Evolutionary conservation across 2,888 invertebrate species (phyloP).

Genomic region (Oegoconia quadripuncta): DNA sequence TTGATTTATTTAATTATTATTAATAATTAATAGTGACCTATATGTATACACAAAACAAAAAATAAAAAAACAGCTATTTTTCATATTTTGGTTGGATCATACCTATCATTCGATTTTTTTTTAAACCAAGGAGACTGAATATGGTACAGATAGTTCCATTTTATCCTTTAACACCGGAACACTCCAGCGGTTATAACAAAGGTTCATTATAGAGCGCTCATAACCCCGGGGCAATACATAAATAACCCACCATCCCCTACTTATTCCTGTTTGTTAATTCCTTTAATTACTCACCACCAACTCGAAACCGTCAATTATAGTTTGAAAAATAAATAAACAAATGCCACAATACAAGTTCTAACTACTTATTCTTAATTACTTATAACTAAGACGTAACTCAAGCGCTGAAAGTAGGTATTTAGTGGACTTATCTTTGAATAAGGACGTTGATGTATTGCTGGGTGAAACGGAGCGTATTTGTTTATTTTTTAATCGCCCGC

Average conservation of each 20-base stretch:
- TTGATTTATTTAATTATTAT: no score
- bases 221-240: conserved; percentile 39
- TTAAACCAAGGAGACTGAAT: no score
- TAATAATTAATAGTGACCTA: no score
- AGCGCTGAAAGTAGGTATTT: conserved; percentile 66
- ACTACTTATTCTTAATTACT: conserved; percentile 74
- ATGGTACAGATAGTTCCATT: not conserved
- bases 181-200: conserved; percentile 24
- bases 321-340: conserved; percentile 50
- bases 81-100: no score
- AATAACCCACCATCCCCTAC: conserved; percentile 45
- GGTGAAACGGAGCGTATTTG: conserved; percentile 48
- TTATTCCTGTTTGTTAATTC: conserved; percentile 62
- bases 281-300: conserved; percentile 56
- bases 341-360: conserved; percentile 51
- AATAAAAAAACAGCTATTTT: no score
- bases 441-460: conserved; percentile 66
- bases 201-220: conserved; percentile 36
- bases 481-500: conserved; percentile 36
- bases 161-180: not conserved
- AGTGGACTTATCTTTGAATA: conserved; percentile 54
- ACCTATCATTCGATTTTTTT: no score
- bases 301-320: conserved; percentile 65
- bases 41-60: no score
- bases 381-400: conserved; percentile 74